Evolutionary conservation across 2,113 vertebrate genomes (phyloP).

Genomic region (Brachyhypopomus gauderio): DNA sequence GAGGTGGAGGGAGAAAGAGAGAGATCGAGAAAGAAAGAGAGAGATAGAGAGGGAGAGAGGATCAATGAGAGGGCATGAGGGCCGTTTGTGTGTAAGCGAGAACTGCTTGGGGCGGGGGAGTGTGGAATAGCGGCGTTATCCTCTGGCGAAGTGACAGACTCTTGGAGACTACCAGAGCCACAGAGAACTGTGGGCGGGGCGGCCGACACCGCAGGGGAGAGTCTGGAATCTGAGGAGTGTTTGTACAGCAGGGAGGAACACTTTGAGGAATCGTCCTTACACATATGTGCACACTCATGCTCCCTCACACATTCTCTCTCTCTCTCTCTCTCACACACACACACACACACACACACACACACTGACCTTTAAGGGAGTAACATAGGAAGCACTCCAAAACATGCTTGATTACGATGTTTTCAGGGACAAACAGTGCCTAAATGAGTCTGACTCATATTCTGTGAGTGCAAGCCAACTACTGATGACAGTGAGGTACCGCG

Average conservation of each 20-base stretch:
- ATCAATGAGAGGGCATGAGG: neutral
- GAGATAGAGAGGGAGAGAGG: neutral
- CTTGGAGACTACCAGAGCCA: too few relatives aligned
- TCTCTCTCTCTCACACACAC: neutral
- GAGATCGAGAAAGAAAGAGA: neutral
- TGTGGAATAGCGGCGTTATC: too few relatives aligned
- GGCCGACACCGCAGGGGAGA: slow-evolving; percentile 53
- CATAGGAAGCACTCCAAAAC: slow-evolving; percentile 29
- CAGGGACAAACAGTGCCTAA: slow-evolving; percentile 56
- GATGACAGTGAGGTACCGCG: slow-evolving; percentile 36
- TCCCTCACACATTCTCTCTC: neutral
- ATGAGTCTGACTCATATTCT: slow-evolving; percentile 57
- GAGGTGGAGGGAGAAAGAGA: slow-evolving; percentile 5
- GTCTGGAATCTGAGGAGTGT: slow-evolving; percentile 55
- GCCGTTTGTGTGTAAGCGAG: neutral
- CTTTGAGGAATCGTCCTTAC: neutral
- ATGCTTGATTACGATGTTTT: slow-evolving; percentile 28
- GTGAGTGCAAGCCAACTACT: slow-evolving; percentile 19
- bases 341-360: neutral
- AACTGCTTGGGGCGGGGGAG: neutral
- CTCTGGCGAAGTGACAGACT: too few relatives aligned
- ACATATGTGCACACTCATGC: neutral
- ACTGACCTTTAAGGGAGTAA: neutral
- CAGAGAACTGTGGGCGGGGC: slow-evolving; percentile 68
- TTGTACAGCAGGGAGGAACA: slow-evolving; percentile 56